phyloP scores from a whole-genome alignment of 2,888 invertebrate genomes.

The Cephus rjabovi region DNA sequence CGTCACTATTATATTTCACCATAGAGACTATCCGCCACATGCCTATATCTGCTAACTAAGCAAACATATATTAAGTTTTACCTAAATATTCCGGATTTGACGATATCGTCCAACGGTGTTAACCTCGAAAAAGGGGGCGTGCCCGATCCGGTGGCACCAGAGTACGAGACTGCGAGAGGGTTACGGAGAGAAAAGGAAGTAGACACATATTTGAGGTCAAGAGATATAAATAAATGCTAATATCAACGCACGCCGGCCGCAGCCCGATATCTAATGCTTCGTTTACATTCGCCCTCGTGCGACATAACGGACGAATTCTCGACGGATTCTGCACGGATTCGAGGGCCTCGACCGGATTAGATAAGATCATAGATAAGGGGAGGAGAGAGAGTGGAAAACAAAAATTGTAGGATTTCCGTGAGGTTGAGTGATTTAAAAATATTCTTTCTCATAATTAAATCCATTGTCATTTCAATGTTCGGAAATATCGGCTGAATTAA shows the following conservation, averaged over 20 bases:
- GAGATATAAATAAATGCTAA: conserved; percentile 63
- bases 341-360: conserved; percentile 1
- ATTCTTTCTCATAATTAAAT: background rate
- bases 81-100: conserved; percentile 16
- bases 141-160: conserved; percentile 26
- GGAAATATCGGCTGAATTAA: background rate
- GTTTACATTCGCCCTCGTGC: conserved; percentile 24
- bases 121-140: conserved; percentile 55
- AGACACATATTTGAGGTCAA: conserved; percentile 59
- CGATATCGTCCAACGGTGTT: conserved; percentile 28
- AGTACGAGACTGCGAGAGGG: conserved; percentile 17
- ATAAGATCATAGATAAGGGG: background rate
- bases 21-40: background rate
- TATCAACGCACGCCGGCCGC: conserved; percentile 53
- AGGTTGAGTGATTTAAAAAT: background rate
- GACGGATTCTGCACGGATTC: background rate
- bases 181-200: conserved; percentile 30
- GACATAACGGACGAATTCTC: conserved; percentile 1
- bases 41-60: conserved; percentile 1
- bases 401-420: background rate
- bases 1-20: background rate
- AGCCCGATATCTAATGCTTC: conserved; percentile 46
- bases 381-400: background rate
- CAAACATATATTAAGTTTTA: background rate
- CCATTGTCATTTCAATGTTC: background rate